Base-by-base conservation (phyloP, 37 sponge, comb jelly and placozoan genomes). In the Halichondria panicea region DNA sequence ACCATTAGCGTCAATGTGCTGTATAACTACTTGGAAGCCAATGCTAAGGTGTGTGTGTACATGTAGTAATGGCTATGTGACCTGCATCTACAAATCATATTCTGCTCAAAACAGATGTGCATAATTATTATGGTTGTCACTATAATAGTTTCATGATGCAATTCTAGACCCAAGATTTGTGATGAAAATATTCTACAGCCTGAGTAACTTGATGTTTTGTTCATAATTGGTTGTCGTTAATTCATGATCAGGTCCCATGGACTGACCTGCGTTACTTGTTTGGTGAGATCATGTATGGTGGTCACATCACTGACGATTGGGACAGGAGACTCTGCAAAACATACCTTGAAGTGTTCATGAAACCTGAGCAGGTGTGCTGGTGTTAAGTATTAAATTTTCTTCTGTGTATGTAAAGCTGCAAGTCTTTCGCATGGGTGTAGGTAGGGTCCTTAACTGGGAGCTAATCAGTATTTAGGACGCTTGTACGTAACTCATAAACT, bases 251-350 rank as follows among this genome's bases (percentile, higher is more conserved):
- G 85, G 97, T 96, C 4, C 99, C 99, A 9, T 98, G 99, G 99
- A 90, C 94, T 61, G 99, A 98, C 76, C 79, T 98, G 89, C 87
- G 99, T 34, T 98, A 98, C 84, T 78, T 98, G 84, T 98, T 98
- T 84, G 99, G 99, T 55, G 96, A 98, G 89, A 98, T 98, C 79
- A 98, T 98, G 99, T 98, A 98, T 79, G 99, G 99, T 39, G 99
- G 99, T 6, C 99, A 98, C 70, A 98, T 98, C 81, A 98, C 99
- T 60, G 99, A 98, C 77, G 99, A 98, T 61, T 98, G 99, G 99
- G 99, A 98, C 65, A 80, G 99, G 37, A 83, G 91, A 62, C 93
- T 98, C 58, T 98, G 99, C 37, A 83, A 76, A 63, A 98, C 99
- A 11, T 98, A 95, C 76, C 84, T 98, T 25, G 96, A 92, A 60